A percentile compares a stretch with the other conserved stretches of the same genome.
Conservation (phyloP, 2,888 invertebrate species). For the Pegoplata infirma region DNA sequence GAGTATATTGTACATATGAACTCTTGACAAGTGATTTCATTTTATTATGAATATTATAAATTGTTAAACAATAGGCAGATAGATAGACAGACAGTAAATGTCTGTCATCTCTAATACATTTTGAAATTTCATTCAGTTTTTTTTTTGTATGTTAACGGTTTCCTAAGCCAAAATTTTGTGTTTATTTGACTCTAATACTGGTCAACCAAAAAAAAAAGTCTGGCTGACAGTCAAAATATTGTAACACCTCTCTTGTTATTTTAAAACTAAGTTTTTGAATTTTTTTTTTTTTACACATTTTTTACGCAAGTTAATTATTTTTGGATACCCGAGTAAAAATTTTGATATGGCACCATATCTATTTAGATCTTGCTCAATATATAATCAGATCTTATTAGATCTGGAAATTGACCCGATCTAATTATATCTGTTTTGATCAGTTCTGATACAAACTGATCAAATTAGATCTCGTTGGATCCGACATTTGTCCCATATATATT, state of each 20-base stretch:
- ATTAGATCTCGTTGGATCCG: too few species aligned
- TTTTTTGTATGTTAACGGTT: not conserved
- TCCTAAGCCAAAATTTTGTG: not conserved
- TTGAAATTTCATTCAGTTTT: constrained; percentile 19
- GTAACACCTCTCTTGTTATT: constrained; percentile 29
- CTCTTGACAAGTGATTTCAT: constrained; percentile 14
- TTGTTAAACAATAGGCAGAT: not conserved
- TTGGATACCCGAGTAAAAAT: too few species aligned
- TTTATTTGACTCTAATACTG: not conserved
- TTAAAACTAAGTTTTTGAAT: not conserved
- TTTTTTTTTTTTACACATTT: too few species aligned
- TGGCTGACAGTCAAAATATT: constrained; percentile 29
- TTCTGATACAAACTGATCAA: too few species aligned
- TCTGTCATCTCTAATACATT: not conserved
- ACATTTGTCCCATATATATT: too few species aligned
- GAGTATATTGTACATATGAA: not conserved
- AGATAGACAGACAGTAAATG: not conserved
- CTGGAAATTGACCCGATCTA: too few species aligned
- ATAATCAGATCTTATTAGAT: too few species aligned
- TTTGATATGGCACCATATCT: too few species aligned
- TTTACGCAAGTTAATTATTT: too few species aligned
- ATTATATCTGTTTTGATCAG: too few species aligned
- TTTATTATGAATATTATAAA: not conserved
- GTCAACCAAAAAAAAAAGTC: not conserved
- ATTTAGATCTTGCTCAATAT: too few species aligned